Conservation (phyloP, 2,113 vertebrate species). For the Benitochromis conjunctus region DNA sequence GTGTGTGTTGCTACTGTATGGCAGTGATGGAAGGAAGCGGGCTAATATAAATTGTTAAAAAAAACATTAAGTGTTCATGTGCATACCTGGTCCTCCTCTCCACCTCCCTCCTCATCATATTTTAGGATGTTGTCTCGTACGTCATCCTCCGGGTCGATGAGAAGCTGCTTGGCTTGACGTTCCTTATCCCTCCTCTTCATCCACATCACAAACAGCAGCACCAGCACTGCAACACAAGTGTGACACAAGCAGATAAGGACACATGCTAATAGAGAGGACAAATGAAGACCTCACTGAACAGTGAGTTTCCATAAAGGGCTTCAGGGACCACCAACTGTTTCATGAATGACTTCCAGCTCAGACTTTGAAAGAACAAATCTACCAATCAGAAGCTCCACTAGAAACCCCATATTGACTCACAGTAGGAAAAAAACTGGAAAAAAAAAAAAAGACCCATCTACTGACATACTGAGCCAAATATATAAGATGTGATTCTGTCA, state of each 20-base stretch:
- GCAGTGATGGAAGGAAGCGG: background rate
- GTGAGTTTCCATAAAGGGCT: background rate
- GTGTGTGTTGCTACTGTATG: background rate
- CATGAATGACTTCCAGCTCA: background rate
- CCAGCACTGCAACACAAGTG: slow-evolving; percentile 75
- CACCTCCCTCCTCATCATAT: slow-evolving; percentile 94
- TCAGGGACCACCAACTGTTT: background rate
- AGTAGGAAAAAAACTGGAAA: background rate
- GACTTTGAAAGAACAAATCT: background rate
- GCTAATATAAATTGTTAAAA: background rate
- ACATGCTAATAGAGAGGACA: background rate
- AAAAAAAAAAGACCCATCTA: background rate
- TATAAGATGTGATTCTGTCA: background rate
- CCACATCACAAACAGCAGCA: slow-evolving; percentile 96
- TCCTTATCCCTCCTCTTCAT: slow-evolving; percentile 97
- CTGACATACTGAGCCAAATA: background rate
- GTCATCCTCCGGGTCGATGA: slow-evolving; percentile 96
- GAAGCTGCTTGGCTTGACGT: slow-evolving; percentile 93
- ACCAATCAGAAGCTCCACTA: background rate
- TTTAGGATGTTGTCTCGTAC: slow-evolving; percentile 96
- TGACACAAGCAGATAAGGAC: background rate
- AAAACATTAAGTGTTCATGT: background rate
- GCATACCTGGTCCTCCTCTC: slow-evolving; percentile 77
- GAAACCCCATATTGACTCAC: background rate
- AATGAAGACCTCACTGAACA: background rate